Percentiles rank a stretch among this genome's conserved stretches.
These are phyloP conservation scores for Falco berigora DNA, from an alignment of 2,797 vertebrate genomes.

Conservation along the genomic window DNA sequence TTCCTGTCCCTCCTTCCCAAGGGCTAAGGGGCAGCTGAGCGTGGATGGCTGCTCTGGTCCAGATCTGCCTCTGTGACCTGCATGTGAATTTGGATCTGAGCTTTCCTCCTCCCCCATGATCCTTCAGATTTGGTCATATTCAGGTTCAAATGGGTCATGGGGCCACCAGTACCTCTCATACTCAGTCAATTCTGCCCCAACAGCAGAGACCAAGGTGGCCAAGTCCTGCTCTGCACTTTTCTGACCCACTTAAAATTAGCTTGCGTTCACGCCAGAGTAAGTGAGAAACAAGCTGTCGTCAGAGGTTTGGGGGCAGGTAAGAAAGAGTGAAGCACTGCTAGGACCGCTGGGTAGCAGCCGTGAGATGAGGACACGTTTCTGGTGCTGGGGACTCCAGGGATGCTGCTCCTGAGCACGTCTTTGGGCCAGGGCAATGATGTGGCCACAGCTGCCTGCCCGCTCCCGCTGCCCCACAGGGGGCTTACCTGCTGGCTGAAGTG, in stretches of 20 bases:
- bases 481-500: constrained; percentile 76
- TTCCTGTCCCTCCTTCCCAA: background rate
- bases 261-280: background rate
- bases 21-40: background rate
- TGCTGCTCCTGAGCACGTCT: background rate
- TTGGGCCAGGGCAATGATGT: background rate
- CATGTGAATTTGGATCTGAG: background rate
- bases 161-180: background rate
- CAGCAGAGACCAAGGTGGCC: background rate
- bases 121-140: background rate
- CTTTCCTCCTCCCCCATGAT: background rate
- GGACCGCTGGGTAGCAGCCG: background rate
- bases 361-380: background rate
- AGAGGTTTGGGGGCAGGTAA: background rate
- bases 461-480: background rate
- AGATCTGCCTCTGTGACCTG: background rate
- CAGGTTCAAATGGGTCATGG: background rate
- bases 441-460: background rate
- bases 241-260: background rate
- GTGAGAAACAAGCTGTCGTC: background rate
- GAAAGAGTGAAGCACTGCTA: background rate
- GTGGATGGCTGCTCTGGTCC: background rate
- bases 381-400: background rate
- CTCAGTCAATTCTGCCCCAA: background rate
- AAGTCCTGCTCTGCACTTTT: background rate